Evolutionary conservation across 2,797 vertebrate species (phyloP).

Genomic region (Alauda arvensis): DNA sequence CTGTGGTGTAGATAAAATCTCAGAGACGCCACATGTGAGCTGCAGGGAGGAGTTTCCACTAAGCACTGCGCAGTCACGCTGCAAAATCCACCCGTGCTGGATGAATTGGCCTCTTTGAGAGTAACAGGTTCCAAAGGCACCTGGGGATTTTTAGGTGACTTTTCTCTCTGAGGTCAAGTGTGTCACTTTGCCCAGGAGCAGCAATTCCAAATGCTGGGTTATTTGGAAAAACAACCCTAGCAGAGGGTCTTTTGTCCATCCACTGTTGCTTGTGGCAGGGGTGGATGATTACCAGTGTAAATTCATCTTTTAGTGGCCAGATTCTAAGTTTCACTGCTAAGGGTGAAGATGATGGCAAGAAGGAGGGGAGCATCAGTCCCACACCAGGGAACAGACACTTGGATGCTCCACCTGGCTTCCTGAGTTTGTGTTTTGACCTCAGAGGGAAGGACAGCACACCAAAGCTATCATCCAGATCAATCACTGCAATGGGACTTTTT

Average conservation of each 20-base stretch:
- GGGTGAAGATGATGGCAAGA: neutral
- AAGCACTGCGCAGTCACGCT: neutral
- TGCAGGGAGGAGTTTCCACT: neutral
- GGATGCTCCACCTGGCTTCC: neutral
- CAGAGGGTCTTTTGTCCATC: neutral
- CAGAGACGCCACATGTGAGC: neutral
- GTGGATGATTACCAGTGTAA: neutral
- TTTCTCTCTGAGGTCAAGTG: neutral
- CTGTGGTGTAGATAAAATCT: constrained; percentile 30
- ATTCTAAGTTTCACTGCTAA: neutral
- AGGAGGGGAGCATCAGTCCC: neutral
- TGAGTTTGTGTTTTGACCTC: neutral
- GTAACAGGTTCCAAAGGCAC: neutral
- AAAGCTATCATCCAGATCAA: neutral
- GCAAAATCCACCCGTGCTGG: neutral
- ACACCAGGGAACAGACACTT: neutral
- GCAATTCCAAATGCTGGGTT: neutral
- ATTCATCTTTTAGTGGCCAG: neutral
- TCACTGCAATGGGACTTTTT: neutral
- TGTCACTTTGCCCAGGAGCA: neutral
- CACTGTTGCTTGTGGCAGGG: neutral
- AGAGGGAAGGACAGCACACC: neutral
- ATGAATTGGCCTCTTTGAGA: neutral
- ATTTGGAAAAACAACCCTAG: neutral
- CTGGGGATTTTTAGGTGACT: neutral